phyloP scores from a whole-genome alignment of 2,888 invertebrate species.

The Xestia rhomboidea region DNA sequence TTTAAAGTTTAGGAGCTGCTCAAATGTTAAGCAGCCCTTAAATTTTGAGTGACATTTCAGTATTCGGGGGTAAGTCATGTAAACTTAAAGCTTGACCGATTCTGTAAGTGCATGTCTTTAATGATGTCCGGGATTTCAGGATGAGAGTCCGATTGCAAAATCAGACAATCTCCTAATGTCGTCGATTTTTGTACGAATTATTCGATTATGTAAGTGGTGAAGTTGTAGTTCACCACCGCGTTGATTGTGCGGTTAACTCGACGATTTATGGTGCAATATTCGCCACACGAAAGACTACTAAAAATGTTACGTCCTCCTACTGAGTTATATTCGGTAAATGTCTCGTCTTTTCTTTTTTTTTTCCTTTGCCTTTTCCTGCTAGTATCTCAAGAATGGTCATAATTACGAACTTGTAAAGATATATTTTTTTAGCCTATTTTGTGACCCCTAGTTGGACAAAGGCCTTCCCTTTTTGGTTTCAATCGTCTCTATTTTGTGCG shows the following conservation, averaged over 20 bases:
- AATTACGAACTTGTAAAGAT: not conserved
- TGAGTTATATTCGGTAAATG: not conserved
- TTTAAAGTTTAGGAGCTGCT: too few species aligned
- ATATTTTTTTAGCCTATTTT: not conserved
- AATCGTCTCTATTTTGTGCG: not conserved
- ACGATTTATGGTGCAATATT: constrained; percentile 23
- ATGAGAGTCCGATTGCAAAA: constrained; percentile 29
- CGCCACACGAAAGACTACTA: not conserved
- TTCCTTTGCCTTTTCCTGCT: not conserved
- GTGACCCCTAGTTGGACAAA: not conserved
- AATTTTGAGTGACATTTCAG: too few species aligned
- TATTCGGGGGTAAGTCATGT: too few species aligned
- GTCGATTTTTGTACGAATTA: constrained; percentile 26
- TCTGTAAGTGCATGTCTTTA: not conserved
- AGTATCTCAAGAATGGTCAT: not conserved
- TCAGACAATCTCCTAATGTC: constrained; percentile 15
- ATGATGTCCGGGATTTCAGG: constrained; percentile 35
- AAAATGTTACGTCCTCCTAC: not conserved
- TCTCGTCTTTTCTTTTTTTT: not conserved
- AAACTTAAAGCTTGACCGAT: constrained; percentile 10
- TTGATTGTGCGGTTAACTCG: constrained; percentile 23
- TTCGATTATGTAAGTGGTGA: constrained; percentile 27
- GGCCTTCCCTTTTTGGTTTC: not conserved
- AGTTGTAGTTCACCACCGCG: constrained; percentile 11
- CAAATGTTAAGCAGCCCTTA: too few species aligned